A percentile compares a stretch with the other conserved stretches of the same genome.
phyloP scores from a whole-genome alignment of 2,888 invertebrate genomes.

The Thera obeliscata region DNA sequence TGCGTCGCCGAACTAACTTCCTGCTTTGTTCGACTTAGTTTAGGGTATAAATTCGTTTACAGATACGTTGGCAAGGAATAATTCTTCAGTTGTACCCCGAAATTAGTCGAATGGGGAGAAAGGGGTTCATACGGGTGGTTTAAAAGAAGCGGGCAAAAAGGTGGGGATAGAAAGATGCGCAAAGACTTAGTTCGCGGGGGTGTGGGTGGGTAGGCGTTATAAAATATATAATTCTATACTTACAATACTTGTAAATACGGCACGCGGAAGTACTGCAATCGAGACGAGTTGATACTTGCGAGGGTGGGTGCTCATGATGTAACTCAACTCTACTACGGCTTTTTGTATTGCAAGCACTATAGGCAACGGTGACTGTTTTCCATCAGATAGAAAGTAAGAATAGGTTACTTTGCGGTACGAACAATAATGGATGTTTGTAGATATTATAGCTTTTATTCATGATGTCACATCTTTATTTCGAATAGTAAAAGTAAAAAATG shows the following conservation, averaged over 20 bases:
- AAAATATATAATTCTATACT: constrained; percentile 85
- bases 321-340: too few relatives aligned
- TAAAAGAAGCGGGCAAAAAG: constrained; percentile 84
- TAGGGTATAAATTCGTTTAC: constrained; percentile 60
- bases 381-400: too few relatives aligned
- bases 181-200: constrained; percentile 84
- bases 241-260: constrained; percentile 85
- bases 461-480: too few relatives aligned
- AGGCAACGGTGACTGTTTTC: too few relatives aligned
- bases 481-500: too few relatives aligned
- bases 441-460: too few relatives aligned
- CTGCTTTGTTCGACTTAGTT: constrained; percentile 51
- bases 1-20: constrained; percentile 50
- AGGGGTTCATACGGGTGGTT: constrained; percentile 84
- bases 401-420: too few relatives aligned
- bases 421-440: too few relatives aligned
- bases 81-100: constrained; percentile 84
- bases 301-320: constrained; percentile 13
- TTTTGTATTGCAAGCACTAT: too few relatives aligned
- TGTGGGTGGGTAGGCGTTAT: constrained; percentile 73
- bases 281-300: constrained; percentile 59
- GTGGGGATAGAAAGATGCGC: constrained; percentile 85
- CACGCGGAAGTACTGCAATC: constrained; percentile 75
- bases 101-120: constrained; percentile 84
- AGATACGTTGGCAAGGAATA: constrained; percentile 74